These are phyloP conservation scores for Prolemur simus DNA, from an alignment of 2,113 vertebrate species.

Conservation along the genomic window DNA sequence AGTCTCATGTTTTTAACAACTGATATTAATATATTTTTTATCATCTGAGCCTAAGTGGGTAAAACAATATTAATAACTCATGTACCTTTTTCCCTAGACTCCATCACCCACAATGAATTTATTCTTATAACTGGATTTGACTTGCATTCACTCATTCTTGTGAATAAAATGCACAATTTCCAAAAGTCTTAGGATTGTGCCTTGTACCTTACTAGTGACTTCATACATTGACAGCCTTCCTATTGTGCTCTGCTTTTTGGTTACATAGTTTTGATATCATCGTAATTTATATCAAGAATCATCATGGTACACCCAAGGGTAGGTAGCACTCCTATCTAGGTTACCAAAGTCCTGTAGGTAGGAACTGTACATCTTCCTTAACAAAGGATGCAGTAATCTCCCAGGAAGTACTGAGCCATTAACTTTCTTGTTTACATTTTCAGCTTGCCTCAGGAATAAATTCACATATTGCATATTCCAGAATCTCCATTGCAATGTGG, in stretches of 20 bases:
- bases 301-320: neutral
- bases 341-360: neutral
- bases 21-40: neutral
- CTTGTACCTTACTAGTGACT: neutral
- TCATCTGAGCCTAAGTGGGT: neutral
- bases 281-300: neutral
- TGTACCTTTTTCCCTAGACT: neutral
- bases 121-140: neutral
- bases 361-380: neutral
- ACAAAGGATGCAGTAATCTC: fast-evolving
- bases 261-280: neutral
- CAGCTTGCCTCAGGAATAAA: neutral
- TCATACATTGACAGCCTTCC: neutral
- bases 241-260: fast-evolving
- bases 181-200: neutral
- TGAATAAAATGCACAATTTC: neutral
- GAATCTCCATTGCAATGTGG: neutral
- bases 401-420: neutral
- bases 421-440: neutral
- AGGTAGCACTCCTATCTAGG: fast-evolving
- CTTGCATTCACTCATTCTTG: neutral
- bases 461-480: neutral
- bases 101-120: neutral
- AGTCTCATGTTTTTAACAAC: neutral
- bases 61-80: neutral